Evolutionary conservation across 2,888 invertebrate genomes (phyloP).

Genomic region (Hydraecia micacea): DNA sequence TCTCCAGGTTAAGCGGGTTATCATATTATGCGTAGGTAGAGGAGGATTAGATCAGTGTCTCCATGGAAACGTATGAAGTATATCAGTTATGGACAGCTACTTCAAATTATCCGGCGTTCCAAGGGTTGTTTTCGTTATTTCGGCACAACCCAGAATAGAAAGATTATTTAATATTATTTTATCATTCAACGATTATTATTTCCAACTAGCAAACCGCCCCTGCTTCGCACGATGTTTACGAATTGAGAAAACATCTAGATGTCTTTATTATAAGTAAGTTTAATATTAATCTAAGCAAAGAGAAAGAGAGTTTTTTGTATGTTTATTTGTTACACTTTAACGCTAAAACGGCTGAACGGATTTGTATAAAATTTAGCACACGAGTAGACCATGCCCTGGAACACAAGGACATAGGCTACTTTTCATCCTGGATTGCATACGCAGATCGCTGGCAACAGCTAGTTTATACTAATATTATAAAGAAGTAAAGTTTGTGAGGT

Average conservation of each 20-base stretch:
- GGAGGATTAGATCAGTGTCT: conserved; percentile 42
- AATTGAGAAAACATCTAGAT: no score
- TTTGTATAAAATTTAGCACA: no score
- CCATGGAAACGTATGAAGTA: conserved; percentile 20
- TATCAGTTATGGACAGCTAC: conserved; percentile 5
- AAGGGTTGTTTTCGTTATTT: neutral
- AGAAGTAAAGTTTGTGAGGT: no score
- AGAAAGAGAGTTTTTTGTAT: neutral
- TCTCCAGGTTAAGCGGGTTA: conserved; percentile 45
- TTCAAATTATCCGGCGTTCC: conserved; percentile 1
- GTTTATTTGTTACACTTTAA: no score
- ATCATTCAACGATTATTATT: neutral
- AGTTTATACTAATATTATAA: no score
- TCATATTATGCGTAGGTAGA: conserved; percentile 26
- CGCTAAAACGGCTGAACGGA: neutral
- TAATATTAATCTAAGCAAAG: neutral
- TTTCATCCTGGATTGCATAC: neutral
- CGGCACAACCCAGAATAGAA: no score
- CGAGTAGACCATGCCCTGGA: neutral
- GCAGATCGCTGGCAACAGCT: neutral
- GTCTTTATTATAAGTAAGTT: neutral
- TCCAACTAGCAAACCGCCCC: no score
- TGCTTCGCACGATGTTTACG: neutral
- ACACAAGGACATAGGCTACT: no score
- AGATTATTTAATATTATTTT: no score